Conservation (phyloP, 92 coral and sea anemone species). For the Parazoanthus swiftii region DNA sequence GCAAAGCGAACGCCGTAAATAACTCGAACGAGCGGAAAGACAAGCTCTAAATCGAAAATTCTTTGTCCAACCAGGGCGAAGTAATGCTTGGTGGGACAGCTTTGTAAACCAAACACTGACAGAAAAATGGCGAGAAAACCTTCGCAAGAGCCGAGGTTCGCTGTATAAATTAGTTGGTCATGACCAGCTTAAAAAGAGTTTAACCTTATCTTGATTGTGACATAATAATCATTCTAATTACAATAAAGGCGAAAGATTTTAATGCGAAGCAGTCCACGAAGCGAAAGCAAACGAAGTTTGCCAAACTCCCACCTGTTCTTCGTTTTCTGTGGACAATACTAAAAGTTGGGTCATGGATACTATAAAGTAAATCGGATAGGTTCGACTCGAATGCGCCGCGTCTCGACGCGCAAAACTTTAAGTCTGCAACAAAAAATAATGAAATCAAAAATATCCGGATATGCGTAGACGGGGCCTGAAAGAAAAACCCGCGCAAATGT, state of each 20-base stretch:
- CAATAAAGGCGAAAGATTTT: no score
- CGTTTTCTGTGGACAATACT: no score
- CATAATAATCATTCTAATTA: no score
- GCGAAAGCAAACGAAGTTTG: no score
- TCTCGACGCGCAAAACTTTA: not conserved
- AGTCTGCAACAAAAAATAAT: not conserved
- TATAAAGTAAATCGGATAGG: not conserved
- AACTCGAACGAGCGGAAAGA: not conserved
- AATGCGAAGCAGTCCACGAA: no score
- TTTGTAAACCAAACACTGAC: conserved; percentile 11
- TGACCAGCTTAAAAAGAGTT: no score
- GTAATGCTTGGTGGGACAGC: conserved; percentile 35
- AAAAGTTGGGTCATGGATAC: no score
- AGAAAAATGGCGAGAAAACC: conserved; percentile 38
- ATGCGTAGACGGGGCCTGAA: not conserved
- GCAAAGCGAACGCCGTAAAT: not conserved
- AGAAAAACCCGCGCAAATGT: no score
- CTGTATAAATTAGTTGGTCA: conserved; percentile 1
- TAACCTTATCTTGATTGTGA: not conserved
- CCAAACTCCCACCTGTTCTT: no score
- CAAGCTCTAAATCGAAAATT: conserved; percentile 28
- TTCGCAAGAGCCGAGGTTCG: conserved; percentile 28
- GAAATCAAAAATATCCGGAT: not conserved
- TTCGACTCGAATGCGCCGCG: not conserved
- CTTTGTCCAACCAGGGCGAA: conserved; percentile 28